Percentiles rank a stretch among this genome's conserved stretches.
Conservation (phyloP, 1,140 invertebrate species). For the Ceratina japonica region DNA sequence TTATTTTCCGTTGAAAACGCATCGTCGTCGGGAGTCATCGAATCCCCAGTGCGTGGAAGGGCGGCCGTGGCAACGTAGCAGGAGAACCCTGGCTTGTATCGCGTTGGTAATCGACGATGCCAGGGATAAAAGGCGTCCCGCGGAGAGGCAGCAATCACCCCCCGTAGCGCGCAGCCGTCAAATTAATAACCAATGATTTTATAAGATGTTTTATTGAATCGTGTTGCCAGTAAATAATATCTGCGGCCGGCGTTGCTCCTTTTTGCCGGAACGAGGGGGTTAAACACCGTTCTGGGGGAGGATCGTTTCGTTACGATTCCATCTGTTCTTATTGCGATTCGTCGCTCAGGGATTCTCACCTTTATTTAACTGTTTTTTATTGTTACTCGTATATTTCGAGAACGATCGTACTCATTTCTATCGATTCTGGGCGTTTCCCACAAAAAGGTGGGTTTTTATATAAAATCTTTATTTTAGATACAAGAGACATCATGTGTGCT, state of each 20-base stretch:
- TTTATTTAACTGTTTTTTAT: too few relatives aligned
- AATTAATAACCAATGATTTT: conserved; percentile 80
- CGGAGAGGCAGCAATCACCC: conserved; percentile 70
- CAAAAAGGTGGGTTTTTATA: too few relatives aligned
- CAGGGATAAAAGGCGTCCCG: conserved; percentile 66
- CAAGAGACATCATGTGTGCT: too few relatives aligned
- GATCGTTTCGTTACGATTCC: conserved; percentile 35
- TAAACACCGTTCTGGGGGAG: neutral
- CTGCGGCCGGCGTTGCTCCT: conserved; percentile 65
- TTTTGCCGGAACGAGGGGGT: conserved; percentile 5
- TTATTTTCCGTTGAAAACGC: conserved; percentile 23
- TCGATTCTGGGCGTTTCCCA: too few relatives aligned
- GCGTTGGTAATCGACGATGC: conserved; percentile 65
- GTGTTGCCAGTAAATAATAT: conserved; percentile 72
- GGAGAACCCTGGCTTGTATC: conserved; percentile 47
- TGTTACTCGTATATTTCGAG: too few relatives aligned
- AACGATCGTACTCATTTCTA: too few relatives aligned
- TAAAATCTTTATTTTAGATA: too few relatives aligned
- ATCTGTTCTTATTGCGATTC: conserved; percentile 7
- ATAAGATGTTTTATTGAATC: conserved; percentile 77
- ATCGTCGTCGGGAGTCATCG: conserved; percentile 10
- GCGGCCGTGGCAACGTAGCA: neutral
- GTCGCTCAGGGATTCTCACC: too few relatives aligned
- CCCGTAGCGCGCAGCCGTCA: conserved; percentile 72
- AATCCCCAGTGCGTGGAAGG: conserved; percentile 3